phyloP scores from a whole-genome alignment of 2,113 vertebrate genomes.

The Passer domesticus region DNA sequence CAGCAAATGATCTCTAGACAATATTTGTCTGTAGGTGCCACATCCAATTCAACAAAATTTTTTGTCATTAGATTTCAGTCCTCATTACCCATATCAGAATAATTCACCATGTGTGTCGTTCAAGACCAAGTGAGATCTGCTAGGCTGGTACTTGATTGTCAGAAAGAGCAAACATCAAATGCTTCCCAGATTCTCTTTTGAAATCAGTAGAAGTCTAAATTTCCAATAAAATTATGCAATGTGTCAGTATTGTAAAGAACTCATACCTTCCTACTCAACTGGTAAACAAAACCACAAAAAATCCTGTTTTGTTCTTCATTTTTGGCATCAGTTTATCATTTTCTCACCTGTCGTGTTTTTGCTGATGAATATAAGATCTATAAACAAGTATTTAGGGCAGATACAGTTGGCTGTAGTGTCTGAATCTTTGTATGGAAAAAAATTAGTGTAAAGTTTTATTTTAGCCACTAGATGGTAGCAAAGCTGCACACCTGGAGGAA shows the following conservation, averaged over 20 bases:
- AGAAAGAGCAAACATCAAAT: background rate
- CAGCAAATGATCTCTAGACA: background rate
- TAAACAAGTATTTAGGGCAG: background rate
- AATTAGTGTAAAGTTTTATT: background rate
- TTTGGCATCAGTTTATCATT: background rate
- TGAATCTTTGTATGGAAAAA: background rate
- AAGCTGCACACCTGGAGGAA: background rate
- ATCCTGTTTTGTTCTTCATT: fast-evolving
- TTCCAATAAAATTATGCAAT: background rate
- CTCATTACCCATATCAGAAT: background rate
- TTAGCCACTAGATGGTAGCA: constrained; percentile 70
- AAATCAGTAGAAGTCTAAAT: background rate
- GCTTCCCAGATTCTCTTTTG: background rate
- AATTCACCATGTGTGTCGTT: background rate
- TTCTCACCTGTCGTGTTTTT: background rate
- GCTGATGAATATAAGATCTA: background rate
- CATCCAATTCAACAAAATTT: background rate
- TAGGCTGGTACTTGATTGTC: background rate
- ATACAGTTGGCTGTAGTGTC: fast-evolving
- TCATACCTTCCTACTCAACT: background rate
- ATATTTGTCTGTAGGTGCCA: background rate
- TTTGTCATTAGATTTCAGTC: background rate
- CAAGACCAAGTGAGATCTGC: background rate
- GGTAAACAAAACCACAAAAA: background rate
- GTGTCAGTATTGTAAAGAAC: background rate